phyloP scores from a whole-genome alignment of 2,797 vertebrate genomes.

The Anguilla marmorata region DNA sequence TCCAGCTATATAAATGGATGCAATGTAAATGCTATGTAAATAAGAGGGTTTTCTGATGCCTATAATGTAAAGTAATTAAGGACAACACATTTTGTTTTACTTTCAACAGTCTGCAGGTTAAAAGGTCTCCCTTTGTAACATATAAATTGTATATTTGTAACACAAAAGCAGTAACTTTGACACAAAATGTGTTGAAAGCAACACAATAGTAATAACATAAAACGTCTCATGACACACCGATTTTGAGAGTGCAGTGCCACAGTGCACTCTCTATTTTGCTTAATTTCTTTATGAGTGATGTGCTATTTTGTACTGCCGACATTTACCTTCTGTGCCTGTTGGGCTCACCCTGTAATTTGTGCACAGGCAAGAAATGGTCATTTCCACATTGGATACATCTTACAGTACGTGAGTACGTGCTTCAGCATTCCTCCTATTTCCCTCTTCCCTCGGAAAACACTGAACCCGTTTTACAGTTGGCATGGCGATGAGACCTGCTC shows the following conservation, averaged over 20 bases:
- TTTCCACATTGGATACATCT: neutral
- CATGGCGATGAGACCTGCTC: neutral
- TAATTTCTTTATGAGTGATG: neutral
- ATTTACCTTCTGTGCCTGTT: neutral
- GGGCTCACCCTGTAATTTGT: constrained; percentile 15
- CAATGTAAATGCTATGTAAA: no score
- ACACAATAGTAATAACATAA: no score
- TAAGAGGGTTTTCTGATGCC: no score
- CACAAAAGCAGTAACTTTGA: no score
- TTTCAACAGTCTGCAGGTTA: no score
- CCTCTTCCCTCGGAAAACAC: constrained; percentile 8
- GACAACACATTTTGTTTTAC: no score
- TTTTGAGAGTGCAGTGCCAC: neutral
- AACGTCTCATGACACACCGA: no score
- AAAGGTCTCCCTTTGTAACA: no score
- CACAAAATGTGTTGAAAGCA: no score
- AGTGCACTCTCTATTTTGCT: neutral
- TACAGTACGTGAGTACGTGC: neutral
- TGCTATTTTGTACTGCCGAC: neutral
- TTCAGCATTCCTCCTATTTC: constrained; percentile 2
- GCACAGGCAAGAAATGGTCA: neutral
- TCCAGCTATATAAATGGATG: no score
- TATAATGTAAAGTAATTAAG: no score
- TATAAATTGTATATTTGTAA: no score
- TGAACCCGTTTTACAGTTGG: neutral